phyloP scores from a whole-genome alignment of 1,140 invertebrate genomes.

The Drosophila lacteicornis region DNA sequence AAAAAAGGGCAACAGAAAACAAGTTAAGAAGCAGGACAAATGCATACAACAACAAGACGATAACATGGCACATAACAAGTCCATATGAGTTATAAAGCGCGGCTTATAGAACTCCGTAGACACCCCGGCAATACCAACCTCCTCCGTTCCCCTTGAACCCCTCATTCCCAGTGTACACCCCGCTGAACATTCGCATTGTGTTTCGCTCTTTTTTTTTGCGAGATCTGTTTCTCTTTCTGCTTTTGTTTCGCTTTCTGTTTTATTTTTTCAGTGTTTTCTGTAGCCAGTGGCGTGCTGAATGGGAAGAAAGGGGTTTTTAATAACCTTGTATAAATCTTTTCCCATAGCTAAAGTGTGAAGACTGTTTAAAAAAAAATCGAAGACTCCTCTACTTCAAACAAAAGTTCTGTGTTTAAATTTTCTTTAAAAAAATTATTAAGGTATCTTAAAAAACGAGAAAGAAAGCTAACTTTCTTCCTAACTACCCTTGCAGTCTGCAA shows the following conservation, averaged over 20 bases:
- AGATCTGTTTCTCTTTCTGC: slow-evolving; percentile 27
- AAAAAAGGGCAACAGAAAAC: slow-evolving; percentile 30
- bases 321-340: too few species aligned
- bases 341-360: too few species aligned
- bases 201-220: slow-evolving; percentile 39
- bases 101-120: slow-evolving; percentile 42
- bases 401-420: too few species aligned
- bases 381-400: too few species aligned
- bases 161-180: not conserved
- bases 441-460: too few species aligned
- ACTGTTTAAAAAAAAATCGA: too few species aligned
- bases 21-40: slow-evolving; percentile 30
- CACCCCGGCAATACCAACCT: not conserved
- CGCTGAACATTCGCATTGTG: slow-evolving; percentile 26
- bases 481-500: too few species aligned
- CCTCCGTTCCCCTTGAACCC: not conserved
- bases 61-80: slow-evolving; percentile 58
- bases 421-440: too few species aligned
- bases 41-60: slow-evolving; percentile 37
- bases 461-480: too few species aligned
- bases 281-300: not conserved
- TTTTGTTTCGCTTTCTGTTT: slow-evolving; percentile 38
- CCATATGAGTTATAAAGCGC: slow-evolving; percentile 39
- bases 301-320: not conserved
- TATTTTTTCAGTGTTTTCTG: slow-evolving; percentile 17